Conservation (phyloP, 2,113 vertebrate species). For the Pungitius pungitius region DNA sequence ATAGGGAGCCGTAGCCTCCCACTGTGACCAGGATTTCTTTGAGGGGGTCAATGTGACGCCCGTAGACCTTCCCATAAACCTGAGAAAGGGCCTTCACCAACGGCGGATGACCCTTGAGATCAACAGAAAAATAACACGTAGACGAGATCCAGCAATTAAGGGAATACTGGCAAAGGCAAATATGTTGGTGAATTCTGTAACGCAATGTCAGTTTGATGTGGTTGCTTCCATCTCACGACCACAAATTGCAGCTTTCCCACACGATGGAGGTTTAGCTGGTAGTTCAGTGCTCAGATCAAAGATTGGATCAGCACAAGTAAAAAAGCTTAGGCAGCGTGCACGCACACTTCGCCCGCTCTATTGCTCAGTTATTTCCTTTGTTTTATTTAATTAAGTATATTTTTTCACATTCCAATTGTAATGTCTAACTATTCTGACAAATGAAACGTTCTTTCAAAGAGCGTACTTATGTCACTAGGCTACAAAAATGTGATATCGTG, state of each 20-base stretch:
- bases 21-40: constrained; percentile 93
- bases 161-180: background rate
- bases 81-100: constrained; percentile 91
- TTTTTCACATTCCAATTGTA: no score
- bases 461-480: no score
- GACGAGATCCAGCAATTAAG: background rate
- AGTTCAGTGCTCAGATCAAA: background rate
- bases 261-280: background rate
- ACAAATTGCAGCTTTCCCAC: background rate
- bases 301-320: no score
- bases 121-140: background rate
- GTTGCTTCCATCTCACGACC: background rate
- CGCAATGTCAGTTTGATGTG: background rate
- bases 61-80: constrained; percentile 87
- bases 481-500: no score
- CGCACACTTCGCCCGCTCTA: no score
- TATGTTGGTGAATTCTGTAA: background rate
- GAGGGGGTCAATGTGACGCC: constrained; percentile 85
- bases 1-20: constrained; percentile 93
- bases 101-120: constrained; percentile 87
- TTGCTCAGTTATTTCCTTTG: no score
- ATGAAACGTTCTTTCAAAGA: no score
- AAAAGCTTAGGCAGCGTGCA: no score
- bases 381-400: no score
- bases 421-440: no score